phyloP scores from a whole-genome alignment of 1,140 invertebrate species.

The Pristionchus pacificus region DNA sequence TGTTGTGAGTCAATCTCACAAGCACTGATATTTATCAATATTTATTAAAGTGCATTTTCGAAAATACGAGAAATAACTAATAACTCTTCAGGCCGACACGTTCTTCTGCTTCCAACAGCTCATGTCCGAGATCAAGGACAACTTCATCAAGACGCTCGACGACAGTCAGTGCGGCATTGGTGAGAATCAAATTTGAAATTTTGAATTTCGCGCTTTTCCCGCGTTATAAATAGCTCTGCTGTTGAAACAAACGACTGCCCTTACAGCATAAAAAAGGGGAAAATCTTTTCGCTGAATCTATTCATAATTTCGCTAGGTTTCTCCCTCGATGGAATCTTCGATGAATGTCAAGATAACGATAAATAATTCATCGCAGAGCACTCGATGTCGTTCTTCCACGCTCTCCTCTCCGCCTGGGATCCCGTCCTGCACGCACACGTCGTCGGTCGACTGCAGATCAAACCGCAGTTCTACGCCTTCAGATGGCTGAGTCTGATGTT shows the following conservation, averaged over 20 bases:
- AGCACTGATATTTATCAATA: no score
- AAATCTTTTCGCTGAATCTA: no score
- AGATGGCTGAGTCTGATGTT: constrained; percentile 92
- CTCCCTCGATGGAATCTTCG: no score
- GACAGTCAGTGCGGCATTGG: constrained; percentile 72
- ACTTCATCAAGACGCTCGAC: constrained; percentile 91
- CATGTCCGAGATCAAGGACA: constrained; percentile 93
- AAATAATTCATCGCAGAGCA: constrained; percentile 7
- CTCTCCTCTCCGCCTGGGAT: constrained; percentile 62
- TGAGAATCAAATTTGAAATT: constrained; percentile 40
- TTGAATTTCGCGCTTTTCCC: no score
- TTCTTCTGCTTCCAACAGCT: constrained; percentile 96
- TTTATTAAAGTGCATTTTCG: no score
- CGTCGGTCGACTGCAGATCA: constrained; percentile 73
- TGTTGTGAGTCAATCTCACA: no score
- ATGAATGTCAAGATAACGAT: neutral
- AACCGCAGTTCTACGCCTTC: constrained; percentile 92
- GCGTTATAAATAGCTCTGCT: no score
- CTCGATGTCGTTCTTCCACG: constrained; percentile 37
- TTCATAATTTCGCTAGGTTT: no score
- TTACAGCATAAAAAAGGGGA: no score
- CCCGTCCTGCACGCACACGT: constrained; percentile 72
- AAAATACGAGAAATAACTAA: neutral
- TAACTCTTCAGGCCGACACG: constrained; percentile 70
- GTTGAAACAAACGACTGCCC: no score